These are phyloP conservation scores for Geotrupes spiniger DNA, from an alignment of 2,888 invertebrate genomes.

Conservation along the genomic window DNA sequence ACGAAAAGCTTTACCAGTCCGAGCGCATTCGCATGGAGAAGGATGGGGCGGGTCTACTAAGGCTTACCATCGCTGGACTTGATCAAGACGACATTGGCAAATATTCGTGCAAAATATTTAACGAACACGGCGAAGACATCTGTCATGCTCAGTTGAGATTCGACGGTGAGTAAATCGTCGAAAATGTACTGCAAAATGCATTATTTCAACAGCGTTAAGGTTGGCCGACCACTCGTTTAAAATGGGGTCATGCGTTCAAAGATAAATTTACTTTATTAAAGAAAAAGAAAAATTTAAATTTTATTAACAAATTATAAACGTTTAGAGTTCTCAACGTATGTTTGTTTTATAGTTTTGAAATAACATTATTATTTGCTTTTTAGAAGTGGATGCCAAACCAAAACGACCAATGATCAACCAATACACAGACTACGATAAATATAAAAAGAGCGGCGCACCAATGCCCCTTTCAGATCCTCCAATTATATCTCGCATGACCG, in stretches of 20 bases:
- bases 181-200: too few species aligned
- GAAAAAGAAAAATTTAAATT: too few species aligned
- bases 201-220: too few species aligned
- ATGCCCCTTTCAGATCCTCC: conserved; percentile 87
- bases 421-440: conserved; percentile 80
- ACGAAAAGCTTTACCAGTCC: conserved; percentile 74
- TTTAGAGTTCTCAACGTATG: too few species aligned
- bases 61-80: conserved; percentile 76
- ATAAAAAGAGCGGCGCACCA: conserved; percentile 79
- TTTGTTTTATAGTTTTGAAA: too few species aligned
- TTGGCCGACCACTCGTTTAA: too few species aligned
- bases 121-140: conserved; percentile 78
- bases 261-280: too few species aligned
- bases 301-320: too few species aligned
- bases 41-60: conserved; percentile 77
- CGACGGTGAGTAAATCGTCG: conserved; percentile 78
- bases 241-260: too few species aligned
- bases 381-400: conserved; percentile 56
- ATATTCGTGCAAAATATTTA: conserved; percentile 79
- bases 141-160: conserved; percentile 78
- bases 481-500: conserved; percentile 89
- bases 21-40: conserved; percentile 80
- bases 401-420: conserved; percentile 73
- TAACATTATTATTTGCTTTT: too few species aligned
- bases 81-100: conserved; percentile 79